A percentile compares a stretch with the other conserved stretches of the same genome.
These are phyloP conservation scores for Drosophila greeni DNA, from an alignment of 2,888 invertebrate genomes.

Conservation along the genomic window DNA sequence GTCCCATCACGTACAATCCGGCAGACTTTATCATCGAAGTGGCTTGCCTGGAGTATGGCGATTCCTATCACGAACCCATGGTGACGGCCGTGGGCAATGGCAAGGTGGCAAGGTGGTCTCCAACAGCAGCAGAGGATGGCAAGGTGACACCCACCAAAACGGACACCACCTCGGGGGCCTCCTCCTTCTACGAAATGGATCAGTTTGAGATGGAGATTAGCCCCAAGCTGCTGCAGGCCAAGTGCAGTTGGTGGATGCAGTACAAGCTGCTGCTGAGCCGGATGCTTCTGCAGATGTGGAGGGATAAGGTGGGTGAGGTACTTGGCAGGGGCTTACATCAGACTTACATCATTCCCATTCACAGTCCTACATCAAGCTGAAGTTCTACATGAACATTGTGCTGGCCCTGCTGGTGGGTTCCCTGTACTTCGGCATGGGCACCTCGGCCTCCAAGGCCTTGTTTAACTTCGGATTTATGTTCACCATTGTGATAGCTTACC, in stretches of 20 bases:
- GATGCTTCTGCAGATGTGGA: constrained; percentile 87
- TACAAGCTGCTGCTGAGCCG: constrained; percentile 84
- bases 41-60: constrained; percentile 88
- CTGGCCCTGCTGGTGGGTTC: constrained; percentile 85
- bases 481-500: constrained; percentile 87
- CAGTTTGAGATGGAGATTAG: constrained; percentile 78
- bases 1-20: constrained; percentile 96
- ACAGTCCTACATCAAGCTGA: constrained; percentile 86
- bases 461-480: constrained; percentile 92
- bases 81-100: constrained; percentile 85
- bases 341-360: not conserved
- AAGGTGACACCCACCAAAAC: constrained; percentile 67
- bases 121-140: constrained; percentile 44
- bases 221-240: constrained; percentile 80
- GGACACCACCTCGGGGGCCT: constrained; percentile 74
- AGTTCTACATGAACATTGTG: constrained; percentile 84
- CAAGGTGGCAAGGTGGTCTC: constrained; percentile 80
- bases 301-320: constrained; percentile 82
- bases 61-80: constrained; percentile 84
- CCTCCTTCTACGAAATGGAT: constrained; percentile 67
- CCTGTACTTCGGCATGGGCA: constrained; percentile 86
- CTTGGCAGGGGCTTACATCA: fast-evolving
- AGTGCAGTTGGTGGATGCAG: constrained; percentile 83
- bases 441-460: constrained; percentile 88
- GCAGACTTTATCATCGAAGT: constrained; percentile 95